Evolutionary conservation across 2,888 invertebrate species (phyloP).

Genomic region (Drosophila heteroneura): DNA sequence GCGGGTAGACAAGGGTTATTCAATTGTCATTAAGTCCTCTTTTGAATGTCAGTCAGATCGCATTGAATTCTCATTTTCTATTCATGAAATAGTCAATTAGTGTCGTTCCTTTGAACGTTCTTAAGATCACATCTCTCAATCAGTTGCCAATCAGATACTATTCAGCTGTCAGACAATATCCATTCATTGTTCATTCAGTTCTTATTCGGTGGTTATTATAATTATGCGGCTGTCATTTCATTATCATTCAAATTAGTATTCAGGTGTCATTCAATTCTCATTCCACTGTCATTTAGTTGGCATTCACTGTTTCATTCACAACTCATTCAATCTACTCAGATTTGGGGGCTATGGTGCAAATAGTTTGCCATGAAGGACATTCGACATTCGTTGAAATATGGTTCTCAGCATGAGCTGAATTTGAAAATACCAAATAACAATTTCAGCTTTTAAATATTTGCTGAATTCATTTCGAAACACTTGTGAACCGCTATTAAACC

Average conservation of each 20-base stretch:
- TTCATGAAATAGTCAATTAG: neutral
- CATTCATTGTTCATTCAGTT: neutral
- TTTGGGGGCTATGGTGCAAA: neutral
- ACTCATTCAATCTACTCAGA: neutral
- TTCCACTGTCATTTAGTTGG: neutral
- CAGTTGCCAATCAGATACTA: neutral
- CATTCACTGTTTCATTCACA: neutral
- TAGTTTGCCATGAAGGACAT: neutral
- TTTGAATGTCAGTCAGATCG: neutral
- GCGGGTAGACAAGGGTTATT: neutral
- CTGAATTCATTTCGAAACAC: neutral
- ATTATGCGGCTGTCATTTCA: neutral
- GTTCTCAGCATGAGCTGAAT: neutral
- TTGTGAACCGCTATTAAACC: neutral
- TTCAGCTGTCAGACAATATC: neutral
- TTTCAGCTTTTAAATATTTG: slow-evolving; percentile 1
- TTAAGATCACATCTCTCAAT: neutral
- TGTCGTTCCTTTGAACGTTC: neutral
- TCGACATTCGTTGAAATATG: neutral
- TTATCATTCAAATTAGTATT: neutral
- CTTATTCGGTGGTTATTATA: neutral
- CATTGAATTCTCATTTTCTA: neutral
- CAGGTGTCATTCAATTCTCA: neutral
- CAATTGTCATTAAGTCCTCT: neutral
- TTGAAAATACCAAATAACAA: neutral